Evolutionary conservation across 2,888 invertebrate genomes (phyloP).

Genomic region (Orthosia gothica): DNA sequence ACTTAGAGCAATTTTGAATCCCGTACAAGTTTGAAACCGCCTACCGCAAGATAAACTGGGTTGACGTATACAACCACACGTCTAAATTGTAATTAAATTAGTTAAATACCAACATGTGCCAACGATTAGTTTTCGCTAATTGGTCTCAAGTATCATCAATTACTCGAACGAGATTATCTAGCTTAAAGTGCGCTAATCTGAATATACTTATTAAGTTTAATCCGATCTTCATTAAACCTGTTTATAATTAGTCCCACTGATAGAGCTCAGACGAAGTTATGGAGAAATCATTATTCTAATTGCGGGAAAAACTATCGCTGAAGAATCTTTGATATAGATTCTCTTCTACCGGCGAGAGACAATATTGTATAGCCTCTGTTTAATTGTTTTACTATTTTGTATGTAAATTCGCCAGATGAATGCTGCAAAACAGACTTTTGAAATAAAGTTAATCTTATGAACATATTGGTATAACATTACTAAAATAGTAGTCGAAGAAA

Average conservation of each 20-base stretch:
- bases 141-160: conserved; percentile 42
- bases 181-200: conserved; percentile 18
- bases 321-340: neutral
- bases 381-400: no score
- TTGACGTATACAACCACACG: neutral
- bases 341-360: no score
- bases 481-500: no score
- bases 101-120: conserved; percentile 9
- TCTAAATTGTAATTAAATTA: conserved; percentile 23
- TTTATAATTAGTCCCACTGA: neutral
- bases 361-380: no score
- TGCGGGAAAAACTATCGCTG: neutral
- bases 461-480: no score
- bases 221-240: conserved; percentile 4
- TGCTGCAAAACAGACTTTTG: no score
- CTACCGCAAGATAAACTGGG: no score
- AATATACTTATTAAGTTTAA: conserved; percentile 12
- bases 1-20: no score
- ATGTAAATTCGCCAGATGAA: no score
- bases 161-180: conserved; percentile 35
- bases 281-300: neutral
- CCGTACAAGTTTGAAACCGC: no score
- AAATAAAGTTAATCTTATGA: no score
- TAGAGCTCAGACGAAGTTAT: neutral
- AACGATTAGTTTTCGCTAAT: conserved; percentile 27